Evolutionary conservation across 1,140 invertebrate genomes (phyloP).

Genomic region (Gerris buenoi): DNA sequence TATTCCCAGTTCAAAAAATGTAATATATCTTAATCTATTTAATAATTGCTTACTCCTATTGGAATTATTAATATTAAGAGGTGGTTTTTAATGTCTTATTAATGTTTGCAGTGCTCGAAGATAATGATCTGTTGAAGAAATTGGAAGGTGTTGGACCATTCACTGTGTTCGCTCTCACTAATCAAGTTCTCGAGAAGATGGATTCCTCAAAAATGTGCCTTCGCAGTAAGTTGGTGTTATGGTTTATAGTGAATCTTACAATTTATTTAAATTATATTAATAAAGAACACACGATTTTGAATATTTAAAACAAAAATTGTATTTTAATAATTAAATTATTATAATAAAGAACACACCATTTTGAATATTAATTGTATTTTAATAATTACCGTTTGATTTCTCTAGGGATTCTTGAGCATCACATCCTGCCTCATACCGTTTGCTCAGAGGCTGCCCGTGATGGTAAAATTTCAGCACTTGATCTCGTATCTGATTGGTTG

Average conservation of each 20-base stretch:
- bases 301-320: too few species aligned
- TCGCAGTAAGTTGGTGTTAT: constrained; percentile 20
- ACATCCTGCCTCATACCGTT: constrained; percentile 38
- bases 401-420: constrained; percentile 35
- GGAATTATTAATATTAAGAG: too few species aligned
- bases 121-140: constrained; percentile 27
- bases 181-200: constrained; percentile 34
- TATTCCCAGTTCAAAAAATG: constrained; percentile 35
- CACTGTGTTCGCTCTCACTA: constrained; percentile 38
- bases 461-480: constrained; percentile 27
- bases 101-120: constrained; percentile 29
- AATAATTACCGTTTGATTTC: too few species aligned
- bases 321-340: too few species aligned
- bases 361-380: too few species aligned
- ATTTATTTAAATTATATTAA: too few species aligned
- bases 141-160: constrained; percentile 32
- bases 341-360: too few species aligned
- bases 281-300: too few species aligned
- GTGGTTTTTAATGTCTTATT: constrained; percentile 1
- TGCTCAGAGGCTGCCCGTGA: constrained; percentile 33
- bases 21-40: too few species aligned
- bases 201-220: constrained; percentile 20
- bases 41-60: too few species aligned
- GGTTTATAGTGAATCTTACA: too few species aligned
- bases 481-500: constrained; percentile 29